Conservation (phyloP, 2,113 vertebrate genomes). For the Mormyrus iriodes region DNA sequence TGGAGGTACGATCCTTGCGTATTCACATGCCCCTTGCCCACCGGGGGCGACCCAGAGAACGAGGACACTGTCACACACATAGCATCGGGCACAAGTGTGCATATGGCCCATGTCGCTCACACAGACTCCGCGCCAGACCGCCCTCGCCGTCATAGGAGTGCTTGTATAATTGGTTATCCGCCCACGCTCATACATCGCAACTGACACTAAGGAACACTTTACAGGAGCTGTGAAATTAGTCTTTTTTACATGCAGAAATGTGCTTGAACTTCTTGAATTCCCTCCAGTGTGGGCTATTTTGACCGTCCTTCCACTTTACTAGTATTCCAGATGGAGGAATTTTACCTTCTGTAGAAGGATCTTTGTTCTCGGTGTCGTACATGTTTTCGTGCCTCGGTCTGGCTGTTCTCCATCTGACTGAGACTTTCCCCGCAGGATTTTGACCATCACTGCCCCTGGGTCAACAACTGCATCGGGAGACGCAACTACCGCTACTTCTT, state of each 20-base stretch:
- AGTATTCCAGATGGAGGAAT: neutral
- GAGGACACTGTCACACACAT: neutral
- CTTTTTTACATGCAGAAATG: neutral
- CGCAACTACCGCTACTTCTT: constrained; percentile 98
- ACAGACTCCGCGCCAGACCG: neutral
- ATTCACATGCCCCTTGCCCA: neutral
- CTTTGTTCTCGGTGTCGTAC: neutral
- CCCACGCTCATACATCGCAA: neutral
- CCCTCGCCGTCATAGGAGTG: neutral
- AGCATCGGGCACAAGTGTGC: neutral
- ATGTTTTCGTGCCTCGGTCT: neutral
- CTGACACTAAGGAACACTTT: neutral
- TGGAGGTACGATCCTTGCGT: constrained; percentile 72
- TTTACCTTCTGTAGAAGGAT: neutral
- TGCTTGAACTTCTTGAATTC: neutral
- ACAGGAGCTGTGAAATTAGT: neutral
- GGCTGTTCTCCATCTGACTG: neutral
- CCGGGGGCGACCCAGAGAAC: neutral
- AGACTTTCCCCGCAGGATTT: constrained; percentile 70
- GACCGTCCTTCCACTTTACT: neutral
- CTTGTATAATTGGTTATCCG: neutral
- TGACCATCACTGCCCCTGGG: constrained; percentile 96
- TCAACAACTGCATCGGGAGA: constrained; percentile 95
- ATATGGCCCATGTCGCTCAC: neutral
- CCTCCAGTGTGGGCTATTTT: neutral